These are phyloP conservation scores for Parotia lawesii DNA, from an alignment of 2,113 vertebrate species.

Conservation along the genomic window DNA sequence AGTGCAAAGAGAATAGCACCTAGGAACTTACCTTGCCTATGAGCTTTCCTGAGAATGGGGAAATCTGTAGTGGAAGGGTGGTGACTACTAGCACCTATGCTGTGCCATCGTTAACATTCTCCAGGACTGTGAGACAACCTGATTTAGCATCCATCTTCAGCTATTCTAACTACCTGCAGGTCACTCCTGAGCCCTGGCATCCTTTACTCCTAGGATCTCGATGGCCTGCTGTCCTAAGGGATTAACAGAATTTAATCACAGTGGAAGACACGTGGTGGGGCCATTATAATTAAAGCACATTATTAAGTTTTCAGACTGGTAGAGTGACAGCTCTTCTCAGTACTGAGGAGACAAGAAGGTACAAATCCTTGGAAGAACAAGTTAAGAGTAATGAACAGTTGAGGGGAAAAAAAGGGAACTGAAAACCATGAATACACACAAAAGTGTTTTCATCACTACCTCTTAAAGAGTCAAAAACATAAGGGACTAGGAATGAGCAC, in stretches of 20 bases:
- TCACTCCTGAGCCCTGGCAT: background rate
- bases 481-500: background rate
- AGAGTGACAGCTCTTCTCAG: background rate
- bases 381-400: background rate
- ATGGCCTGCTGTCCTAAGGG: accelerated
- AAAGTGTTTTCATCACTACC: background rate
- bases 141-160: background rate
- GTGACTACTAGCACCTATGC: background rate
- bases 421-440: background rate
- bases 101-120: background rate
- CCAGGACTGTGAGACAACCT: background rate
- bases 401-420: background rate
- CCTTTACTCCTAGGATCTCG: background rate
- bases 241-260: background rate
- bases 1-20: background rate
- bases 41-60: background rate
- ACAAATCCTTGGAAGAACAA: background rate
- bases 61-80: background rate
- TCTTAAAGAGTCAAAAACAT: background rate
- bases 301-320: background rate
- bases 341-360: background rate
- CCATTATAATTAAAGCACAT: background rate
- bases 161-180: background rate
- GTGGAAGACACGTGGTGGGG: background rate
- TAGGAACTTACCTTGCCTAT: background rate